A percentile compares a stretch with the other conserved stretches of the same genome.
Conservation (phyloP, 2,888 invertebrate species). For the Thecocarcelia acutangulata region DNA sequence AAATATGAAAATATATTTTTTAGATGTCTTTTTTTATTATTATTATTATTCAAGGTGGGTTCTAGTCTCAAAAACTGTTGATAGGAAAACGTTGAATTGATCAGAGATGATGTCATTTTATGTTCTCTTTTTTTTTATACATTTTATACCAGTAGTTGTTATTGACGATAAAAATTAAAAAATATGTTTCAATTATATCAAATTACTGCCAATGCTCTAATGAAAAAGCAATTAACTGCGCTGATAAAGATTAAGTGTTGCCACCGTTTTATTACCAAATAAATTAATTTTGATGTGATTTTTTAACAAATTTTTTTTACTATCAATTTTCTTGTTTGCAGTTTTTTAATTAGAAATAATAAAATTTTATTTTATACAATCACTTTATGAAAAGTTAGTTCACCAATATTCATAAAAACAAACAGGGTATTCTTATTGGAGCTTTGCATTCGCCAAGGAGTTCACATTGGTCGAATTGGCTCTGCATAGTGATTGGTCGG, state of each 20-base stretch:
- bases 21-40: not conserved
- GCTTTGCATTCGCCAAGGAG: too few relatives aligned
- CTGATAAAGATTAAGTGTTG: not conserved
- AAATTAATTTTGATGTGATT: too few relatives aligned
- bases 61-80: constrained; percentile 32
- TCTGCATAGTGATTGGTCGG: too few relatives aligned
- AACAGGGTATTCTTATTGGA: too few relatives aligned
- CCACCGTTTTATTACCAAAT: too few relatives aligned
- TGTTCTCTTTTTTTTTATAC: not conserved
- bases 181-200: constrained; percentile 23
- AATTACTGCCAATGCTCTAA: constrained; percentile 1
- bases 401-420: too few relatives aligned
- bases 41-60: constrained; percentile 63
- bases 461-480: too few relatives aligned
- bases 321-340: too few relatives aligned
- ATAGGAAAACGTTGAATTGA: constrained; percentile 24
- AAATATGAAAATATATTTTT: constrained; percentile 30
- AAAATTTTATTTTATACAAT: too few relatives aligned
- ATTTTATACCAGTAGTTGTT: constrained; percentile 26
- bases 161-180: constrained; percentile 18
- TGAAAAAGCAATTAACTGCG: not conserved
- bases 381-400: too few relatives aligned
- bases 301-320: too few relatives aligned
- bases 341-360: too few relatives aligned
- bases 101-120: constrained; percentile 47